A percentile compares a stretch with the other conserved stretches of the same genome.
phyloP scores from a whole-genome alignment of 2,888 invertebrate species.

The Microchrysa polita region DNA sequence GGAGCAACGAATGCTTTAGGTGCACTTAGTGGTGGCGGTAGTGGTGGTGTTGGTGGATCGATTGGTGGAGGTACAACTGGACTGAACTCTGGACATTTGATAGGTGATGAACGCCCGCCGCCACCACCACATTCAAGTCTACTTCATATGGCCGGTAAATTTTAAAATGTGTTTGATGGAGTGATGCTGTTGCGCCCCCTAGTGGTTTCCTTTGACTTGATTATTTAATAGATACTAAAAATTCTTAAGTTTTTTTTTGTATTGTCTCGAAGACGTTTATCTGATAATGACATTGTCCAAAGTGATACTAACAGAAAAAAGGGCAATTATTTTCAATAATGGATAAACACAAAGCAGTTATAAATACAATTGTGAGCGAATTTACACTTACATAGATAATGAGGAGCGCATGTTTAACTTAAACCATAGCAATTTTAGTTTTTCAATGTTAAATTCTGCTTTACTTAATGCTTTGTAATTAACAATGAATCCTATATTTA shows the following conservation, averaged over 20 bases:
- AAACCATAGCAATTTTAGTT: too few species aligned
- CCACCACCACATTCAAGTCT: slow-evolving; percentile 77
- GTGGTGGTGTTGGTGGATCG: slow-evolving; percentile 49
- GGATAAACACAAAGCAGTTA: too few species aligned
- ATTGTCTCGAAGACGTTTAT: neutral
- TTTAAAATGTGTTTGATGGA: slow-evolving; percentile 53
- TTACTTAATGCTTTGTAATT: too few species aligned
- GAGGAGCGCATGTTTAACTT: too few species aligned
- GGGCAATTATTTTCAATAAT: too few species aligned
- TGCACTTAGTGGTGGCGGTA: slow-evolving; percentile 50
- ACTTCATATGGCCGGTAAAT: slow-evolving; percentile 84
- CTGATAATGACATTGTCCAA: neutral
- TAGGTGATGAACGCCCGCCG: slow-evolving; percentile 72
- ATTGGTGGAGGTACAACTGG: slow-evolving; percentile 49
- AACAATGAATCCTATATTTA: too few species aligned
- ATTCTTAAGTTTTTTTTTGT: slow-evolving; percentile 15
- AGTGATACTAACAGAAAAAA: too few species aligned
- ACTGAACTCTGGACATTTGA: slow-evolving; percentile 47
- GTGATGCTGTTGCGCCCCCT: slow-evolving; percentile 51
- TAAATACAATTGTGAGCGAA: too few species aligned
- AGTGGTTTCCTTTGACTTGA: slow-evolving; percentile 42
- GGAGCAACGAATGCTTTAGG: slow-evolving; percentile 44
- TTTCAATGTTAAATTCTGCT: too few species aligned
- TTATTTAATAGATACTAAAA: neutral
- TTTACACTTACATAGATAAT: too few species aligned